phyloP scores from a whole-genome alignment of 2,888 invertebrate species.

The Eurytoma californica region DNA sequence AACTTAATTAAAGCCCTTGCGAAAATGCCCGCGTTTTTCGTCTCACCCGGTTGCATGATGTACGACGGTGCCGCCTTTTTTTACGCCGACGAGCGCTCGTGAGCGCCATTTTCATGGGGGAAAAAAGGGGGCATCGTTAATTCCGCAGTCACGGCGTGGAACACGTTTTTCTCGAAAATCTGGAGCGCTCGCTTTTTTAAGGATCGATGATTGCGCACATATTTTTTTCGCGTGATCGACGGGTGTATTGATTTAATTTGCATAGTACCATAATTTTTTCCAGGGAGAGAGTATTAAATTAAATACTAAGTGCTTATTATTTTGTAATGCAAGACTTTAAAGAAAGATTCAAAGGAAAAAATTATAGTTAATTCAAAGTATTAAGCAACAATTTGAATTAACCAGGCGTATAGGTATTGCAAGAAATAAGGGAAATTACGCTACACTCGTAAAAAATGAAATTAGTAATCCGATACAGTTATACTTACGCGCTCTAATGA shows the following conservation, averaged over 20 bases:
- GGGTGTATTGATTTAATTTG: not conserved
- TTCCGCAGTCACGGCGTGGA: conserved; percentile 13
- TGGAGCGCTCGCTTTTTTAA: not conserved
- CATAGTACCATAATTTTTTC: not conserved
- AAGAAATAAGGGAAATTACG: conserved; percentile 11
- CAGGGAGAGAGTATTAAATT: too few relatives aligned
- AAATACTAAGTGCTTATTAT: too few relatives aligned
- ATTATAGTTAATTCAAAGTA: too few relatives aligned
- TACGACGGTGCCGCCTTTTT: conserved; percentile 9
- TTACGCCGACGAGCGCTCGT: not conserved
- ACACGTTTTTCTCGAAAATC: conserved; percentile 17
- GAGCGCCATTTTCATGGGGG: conserved; percentile 6
- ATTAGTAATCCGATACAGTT: conserved; percentile 36
- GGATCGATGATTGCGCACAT: not conserved
- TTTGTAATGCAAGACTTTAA: too few relatives aligned
- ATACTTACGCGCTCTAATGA: conserved; percentile 39
- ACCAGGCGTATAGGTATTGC: not conserved
- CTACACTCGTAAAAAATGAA: not conserved
- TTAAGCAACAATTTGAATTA: not conserved
- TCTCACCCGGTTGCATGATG: conserved; percentile 14
- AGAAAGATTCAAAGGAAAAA: too few relatives aligned
- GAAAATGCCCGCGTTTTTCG: conserved; percentile 23
- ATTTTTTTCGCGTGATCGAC: not conserved
- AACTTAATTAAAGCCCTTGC: conserved; percentile 48
- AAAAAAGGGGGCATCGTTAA: conserved; percentile 25